Evolutionary conservation across 2,797 vertebrate genomes (phyloP).

Genomic region (Acanthurus tractus): DNA sequence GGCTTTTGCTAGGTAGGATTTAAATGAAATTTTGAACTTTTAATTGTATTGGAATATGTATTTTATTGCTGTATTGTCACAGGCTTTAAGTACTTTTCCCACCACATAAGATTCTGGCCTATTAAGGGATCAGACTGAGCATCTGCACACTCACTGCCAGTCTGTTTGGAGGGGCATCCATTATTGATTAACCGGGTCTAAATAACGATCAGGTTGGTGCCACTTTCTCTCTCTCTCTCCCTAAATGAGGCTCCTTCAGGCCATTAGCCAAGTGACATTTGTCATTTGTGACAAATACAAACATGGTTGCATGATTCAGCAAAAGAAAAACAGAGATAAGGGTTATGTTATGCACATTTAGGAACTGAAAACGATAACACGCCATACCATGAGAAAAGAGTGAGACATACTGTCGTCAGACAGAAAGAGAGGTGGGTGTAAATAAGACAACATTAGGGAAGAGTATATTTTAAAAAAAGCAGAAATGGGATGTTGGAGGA

Average conservation of each 20-base stretch:
- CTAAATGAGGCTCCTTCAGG: neutral
- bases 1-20: neutral
- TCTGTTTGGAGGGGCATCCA: neutral
- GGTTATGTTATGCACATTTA: neutral
- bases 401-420: neutral
- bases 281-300: slow-evolving; percentile 10
- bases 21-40: neutral
- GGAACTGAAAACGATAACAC: slow-evolving; percentile 2
- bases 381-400: neutral
- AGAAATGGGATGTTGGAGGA: neutral
- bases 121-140: neutral
- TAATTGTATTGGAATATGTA: neutral
- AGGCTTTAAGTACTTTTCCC: neutral
- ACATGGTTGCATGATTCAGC: slow-evolving; percentile 3
- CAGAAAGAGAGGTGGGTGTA: neutral
- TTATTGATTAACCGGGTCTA: slow-evolving; percentile 22
- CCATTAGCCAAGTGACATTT: slow-evolving; percentile 13
- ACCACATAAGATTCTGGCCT: neutral
- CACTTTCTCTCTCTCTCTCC: slow-evolving; percentile 6
- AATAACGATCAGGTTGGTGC: neutral
- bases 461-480: neutral
- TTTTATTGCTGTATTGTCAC: neutral
- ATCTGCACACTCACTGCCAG: neutral
- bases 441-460: neutral
- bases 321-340: neutral